Conservation (phyloP, 37 sponge, comb jelly and placozoan genomes). For the Eunapius fragilis region DNA sequence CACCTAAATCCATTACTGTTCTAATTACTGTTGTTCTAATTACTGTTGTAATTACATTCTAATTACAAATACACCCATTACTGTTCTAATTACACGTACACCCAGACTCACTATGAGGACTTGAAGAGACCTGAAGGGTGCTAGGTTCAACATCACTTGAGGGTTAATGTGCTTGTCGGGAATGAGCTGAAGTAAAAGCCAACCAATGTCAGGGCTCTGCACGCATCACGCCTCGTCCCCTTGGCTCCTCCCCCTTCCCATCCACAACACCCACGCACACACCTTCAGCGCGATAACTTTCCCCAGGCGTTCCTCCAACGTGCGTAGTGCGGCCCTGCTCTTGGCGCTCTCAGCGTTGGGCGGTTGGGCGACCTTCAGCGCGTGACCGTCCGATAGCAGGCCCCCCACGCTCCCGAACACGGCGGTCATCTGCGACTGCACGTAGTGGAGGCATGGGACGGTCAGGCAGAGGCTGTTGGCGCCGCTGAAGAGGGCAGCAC, state of each 20-base stretch:
- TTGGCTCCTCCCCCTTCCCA: background rate
- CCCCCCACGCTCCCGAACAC: background rate
- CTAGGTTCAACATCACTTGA: constrained; percentile 31
- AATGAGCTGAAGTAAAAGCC: constrained; percentile 8
- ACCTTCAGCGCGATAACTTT: background rate
- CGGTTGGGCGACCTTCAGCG: background rate
- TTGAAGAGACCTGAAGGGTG: constrained; percentile 49
- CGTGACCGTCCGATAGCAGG: background rate
- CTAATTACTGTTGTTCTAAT: no score
- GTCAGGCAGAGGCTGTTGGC: constrained; percentile 65
- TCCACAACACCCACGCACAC: background rate
- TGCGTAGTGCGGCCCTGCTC: background rate
- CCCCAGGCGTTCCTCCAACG: background rate
- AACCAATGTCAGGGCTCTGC: background rate
- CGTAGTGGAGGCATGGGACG: constrained; percentile 40
- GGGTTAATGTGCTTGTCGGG: constrained; percentile 13
- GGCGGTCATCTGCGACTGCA: constrained; percentile 29
- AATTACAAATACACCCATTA: no score
- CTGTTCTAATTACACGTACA: no score
- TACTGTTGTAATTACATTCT: no score
- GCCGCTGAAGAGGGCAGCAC: constrained; percentile 39
- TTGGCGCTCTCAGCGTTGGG: background rate
- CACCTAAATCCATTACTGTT: no score
- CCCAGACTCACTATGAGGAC: constrained; percentile 41
- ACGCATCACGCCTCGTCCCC: background rate